Evolutionary conservation across 2,797 vertebrate genomes (phyloP).

Genomic region (Yasuhikotakia modesta): DNA sequence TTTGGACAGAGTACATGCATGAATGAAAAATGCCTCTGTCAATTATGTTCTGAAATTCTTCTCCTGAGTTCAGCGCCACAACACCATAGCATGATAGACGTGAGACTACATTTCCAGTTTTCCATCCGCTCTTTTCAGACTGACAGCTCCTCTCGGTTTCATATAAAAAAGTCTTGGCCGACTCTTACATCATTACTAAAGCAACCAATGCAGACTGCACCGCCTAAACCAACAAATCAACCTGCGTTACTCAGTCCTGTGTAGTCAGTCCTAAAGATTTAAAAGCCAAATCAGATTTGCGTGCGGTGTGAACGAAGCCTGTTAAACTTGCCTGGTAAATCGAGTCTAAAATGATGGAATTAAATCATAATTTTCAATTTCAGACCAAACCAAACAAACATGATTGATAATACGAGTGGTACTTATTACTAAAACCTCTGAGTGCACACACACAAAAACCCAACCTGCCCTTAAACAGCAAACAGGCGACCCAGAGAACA

Average conservation of each 20-base stretch:
- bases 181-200: not conserved
- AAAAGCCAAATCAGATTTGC: not conserved
- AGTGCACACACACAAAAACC: conserved; percentile 1
- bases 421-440: not conserved
- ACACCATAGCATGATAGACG: not conserved
- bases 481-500: not conserved
- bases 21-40: not conserved
- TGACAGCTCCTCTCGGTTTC: not conserved
- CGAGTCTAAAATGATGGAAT: not conserved
- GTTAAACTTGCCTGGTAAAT: not conserved
- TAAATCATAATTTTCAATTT: not conserved
- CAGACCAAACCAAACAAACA: conserved; percentile 3
- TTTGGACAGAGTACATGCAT: not conserved
- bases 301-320: not conserved
- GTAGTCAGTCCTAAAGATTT: not conserved
- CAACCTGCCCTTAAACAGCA: not conserved
- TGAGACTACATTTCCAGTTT: not conserved
- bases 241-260: not conserved
- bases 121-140: not conserved
- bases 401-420: not conserved
- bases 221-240: not conserved
- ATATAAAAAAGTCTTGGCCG: not conserved
- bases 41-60: not conserved
- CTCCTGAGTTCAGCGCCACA: not conserved
- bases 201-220: not conserved